Base-by-base conservation (phyloP, 1,140 invertebrate species). In the Drosophila guanche region DNA sequence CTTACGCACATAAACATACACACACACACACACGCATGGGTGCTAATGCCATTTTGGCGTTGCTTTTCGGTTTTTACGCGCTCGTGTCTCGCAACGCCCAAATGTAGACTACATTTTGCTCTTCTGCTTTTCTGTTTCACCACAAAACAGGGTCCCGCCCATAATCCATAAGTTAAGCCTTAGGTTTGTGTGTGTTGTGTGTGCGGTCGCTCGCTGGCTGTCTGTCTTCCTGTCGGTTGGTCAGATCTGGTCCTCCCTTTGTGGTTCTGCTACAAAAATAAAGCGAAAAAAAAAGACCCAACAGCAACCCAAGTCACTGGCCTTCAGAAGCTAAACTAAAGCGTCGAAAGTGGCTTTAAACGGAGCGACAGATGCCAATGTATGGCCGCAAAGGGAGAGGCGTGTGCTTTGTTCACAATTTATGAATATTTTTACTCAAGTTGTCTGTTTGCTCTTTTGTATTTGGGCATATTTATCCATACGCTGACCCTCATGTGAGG, bases 121-220 rank as follows among this genome's bases (percentile, higher is more conserved):
- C 10, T 29, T 29, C 29, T 33, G 29, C 29, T 47, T 62, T 67
- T 57, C 41, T 57, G 45, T 69, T 61, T 42, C 73, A 60, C 69
- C 66, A 25, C 66, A 69, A 43, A 68, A 68, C 66, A 42, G 73
- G 74, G 73, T 73, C 68, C 83, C 78, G 78, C 78, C 78, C 78
- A 72, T 81, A 81, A 81, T 81, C 78, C 79, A 77, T 81, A 81
- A 81, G 78, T 81, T 83, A 83, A 81, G 71, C 79, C 69, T 51
- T 48, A 62, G 41, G 61, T 57, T 52, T 61, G 48, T 62, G 40
- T 63, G 27, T 74, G 76, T 79, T 61, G 40, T 69, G 27, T 75
- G 71, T 79, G 78, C 40, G 73, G 73, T 77, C 67, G 78, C 58
- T 65, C 57, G 59, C 61, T 68, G 70, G 51, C 40, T 73, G 42